Base-by-base conservation (phyloP, 2,888 invertebrate species). In the Buathra laborator region DNA sequence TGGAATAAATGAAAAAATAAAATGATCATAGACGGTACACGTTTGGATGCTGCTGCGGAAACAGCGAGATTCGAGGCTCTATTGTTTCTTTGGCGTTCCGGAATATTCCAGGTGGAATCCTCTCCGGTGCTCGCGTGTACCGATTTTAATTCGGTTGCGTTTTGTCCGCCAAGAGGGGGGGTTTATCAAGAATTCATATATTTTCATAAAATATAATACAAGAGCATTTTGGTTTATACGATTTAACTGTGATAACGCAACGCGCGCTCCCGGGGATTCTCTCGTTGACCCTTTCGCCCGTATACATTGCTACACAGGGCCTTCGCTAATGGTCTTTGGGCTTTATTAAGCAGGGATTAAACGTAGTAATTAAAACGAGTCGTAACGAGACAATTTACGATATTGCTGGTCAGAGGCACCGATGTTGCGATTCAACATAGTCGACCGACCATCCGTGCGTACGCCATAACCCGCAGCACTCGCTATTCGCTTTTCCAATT, bases 311-410 rank as follows among this genome's bases (percentile, higher is more conserved):
- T 51, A 37, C 75, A 48, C 56, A 32, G 67, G 44, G 81, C 62
- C 79, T 81, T 81, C 72, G 86, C 80, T 85, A 87, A 86, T 86
- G 82, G 83, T 78, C 43, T 77, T 37, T 80, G 67, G 83, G 86
- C 83, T 85, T 86, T 87, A 86, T 87, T 86, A 86, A 87, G 80
- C 84, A 85, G 81, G 80, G 82, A 86, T 87, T 87, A 86, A 86
- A 84, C 82, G 77, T 71, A 84, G 81, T 85, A 86, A 87, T 85
- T 86, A 85, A 86, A 87, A 86, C 81, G 76, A 81, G 82, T 82
- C 78, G 82, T 81, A 83, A 85, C 71, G 56, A 79, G 80, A 84
- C 70, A 84, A 84, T 87, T 87, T 86, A 87, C 79, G 85, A 83
- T 82, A 81, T 85, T 71, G 53, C 78, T 32, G 75, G 78, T 74